A percentile compares a stretch with the other conserved stretches of the same genome.
Conservation (phyloP, 2,113 vertebrate genomes). For the Caloenas nicobarica region DNA sequence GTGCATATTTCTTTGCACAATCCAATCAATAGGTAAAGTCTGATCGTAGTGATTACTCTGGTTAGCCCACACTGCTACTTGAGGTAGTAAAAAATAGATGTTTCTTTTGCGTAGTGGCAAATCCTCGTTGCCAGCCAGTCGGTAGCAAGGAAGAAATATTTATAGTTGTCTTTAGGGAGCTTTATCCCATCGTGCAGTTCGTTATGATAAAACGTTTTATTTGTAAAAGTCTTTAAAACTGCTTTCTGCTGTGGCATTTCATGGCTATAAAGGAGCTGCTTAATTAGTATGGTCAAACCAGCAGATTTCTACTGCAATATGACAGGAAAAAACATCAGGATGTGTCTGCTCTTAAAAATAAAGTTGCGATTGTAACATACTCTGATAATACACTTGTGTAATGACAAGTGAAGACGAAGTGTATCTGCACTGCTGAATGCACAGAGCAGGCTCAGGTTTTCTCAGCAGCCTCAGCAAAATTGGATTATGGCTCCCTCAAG, state of each 20-base stretch:
- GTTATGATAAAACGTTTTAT: slow-evolving; percentile 62
- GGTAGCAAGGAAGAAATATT: slow-evolving; percentile 30
- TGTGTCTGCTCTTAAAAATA: not conserved
- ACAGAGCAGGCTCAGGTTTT: not conserved
- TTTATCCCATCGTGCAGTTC: not conserved
- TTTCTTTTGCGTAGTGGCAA: not conserved
- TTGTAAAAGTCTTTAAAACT: slow-evolving; percentile 28
- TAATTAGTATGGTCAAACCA: not conserved
- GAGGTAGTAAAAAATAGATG: slow-evolving; percentile 9
- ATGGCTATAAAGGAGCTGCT: not conserved
- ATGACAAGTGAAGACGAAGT: not conserved
- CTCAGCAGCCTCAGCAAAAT: accelerated
- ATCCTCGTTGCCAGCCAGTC: slow-evolving; percentile 6
- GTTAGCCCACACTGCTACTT: not conserved
- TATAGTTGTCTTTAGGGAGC: slow-evolving; percentile 45
- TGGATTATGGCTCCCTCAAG: not conserved
- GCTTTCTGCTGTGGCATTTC: not conserved
- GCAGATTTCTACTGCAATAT: not conserved
- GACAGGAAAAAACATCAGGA: not conserved
- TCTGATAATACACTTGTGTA: not conserved
- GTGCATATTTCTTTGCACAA: not conserved
- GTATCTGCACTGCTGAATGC: not conserved
- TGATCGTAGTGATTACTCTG: not conserved
- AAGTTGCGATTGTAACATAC: not conserved
- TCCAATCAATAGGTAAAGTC: not conserved